Conservation (phyloP, 1,140 invertebrate genomes). For the Radopholus similis region DNA sequence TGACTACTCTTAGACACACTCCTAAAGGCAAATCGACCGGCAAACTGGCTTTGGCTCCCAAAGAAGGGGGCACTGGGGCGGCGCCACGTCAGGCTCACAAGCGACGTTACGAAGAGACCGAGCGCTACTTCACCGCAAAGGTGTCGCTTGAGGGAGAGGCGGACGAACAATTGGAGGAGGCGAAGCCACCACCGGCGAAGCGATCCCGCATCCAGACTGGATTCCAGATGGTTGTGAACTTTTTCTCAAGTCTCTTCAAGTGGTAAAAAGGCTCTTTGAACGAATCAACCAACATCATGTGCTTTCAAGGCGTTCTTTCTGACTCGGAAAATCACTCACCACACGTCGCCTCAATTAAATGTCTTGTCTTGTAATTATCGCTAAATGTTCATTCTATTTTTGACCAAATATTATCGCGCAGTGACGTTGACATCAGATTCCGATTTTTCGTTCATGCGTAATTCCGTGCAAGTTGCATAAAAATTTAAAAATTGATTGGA, state of each 20-base stretch:
- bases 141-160: neutral
- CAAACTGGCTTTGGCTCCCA: too few species aligned
- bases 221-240: slow-evolving; percentile 7
- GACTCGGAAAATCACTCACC: neutral
- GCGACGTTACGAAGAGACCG: too few species aligned
- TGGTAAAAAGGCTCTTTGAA: neutral
- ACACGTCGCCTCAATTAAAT: neutral
- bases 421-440: too few species aligned
- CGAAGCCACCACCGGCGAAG: slow-evolving; percentile 10
- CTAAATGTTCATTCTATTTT: neutral
- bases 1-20: too few species aligned
- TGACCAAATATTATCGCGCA: too few species aligned
- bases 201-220: slow-evolving; percentile 13
- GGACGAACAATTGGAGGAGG: neutral
- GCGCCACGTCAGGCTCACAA: too few species aligned
- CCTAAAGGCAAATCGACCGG: too few species aligned
- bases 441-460: too few species aligned
- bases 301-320: neutral
- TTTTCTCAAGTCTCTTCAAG: slow-evolving; percentile 9
- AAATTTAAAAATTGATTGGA: too few species aligned
- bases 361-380: neutral
- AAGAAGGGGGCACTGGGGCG: too few species aligned
- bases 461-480: too few species aligned
- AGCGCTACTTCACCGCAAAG: neutral
- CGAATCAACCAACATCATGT: neutral